These are phyloP conservation scores for Eledone cirrhosa DNA, from an alignment of 2,888 invertebrate species.

Conservation along the genomic window DNA sequence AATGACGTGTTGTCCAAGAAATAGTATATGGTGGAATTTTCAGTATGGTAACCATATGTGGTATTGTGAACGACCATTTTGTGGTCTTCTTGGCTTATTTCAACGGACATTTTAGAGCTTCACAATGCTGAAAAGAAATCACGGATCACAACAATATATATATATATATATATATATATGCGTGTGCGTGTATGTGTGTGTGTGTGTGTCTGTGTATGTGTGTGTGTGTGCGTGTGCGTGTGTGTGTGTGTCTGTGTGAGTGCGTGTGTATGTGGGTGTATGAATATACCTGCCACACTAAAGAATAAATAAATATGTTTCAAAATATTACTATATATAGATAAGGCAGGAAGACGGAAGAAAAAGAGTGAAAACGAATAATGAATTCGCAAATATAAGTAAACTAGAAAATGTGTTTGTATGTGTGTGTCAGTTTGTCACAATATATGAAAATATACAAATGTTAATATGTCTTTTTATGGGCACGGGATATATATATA, in stretches of 20 bases:
- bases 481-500: not conserved
- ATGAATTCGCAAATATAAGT: too few relatives aligned
- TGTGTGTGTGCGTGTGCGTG: not conserved
- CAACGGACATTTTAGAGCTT: not conserved
- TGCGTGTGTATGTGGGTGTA: not conserved
- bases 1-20: constrained; percentile 15
- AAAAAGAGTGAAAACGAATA: too few relatives aligned
- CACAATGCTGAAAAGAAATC: not conserved
- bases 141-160: not conserved
- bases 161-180: constrained; percentile 5
- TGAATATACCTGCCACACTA: not conserved
- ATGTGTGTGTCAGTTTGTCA: too few relatives aligned
- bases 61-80: not conserved
- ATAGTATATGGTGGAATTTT: not conserved
- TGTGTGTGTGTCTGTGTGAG: not conserved
- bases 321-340: not conserved
- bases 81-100: not conserved
- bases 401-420: too few relatives aligned
- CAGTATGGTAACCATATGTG: not conserved
- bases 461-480: too few relatives aligned
- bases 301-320: not conserved
- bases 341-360: not conserved
- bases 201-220: not conserved
- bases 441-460: too few relatives aligned
- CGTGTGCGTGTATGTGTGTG: not conserved